These are phyloP conservation scores for Drepana arcuata DNA, from an alignment of 1,140 invertebrate genomes.

Conservation along the genomic window DNA sequence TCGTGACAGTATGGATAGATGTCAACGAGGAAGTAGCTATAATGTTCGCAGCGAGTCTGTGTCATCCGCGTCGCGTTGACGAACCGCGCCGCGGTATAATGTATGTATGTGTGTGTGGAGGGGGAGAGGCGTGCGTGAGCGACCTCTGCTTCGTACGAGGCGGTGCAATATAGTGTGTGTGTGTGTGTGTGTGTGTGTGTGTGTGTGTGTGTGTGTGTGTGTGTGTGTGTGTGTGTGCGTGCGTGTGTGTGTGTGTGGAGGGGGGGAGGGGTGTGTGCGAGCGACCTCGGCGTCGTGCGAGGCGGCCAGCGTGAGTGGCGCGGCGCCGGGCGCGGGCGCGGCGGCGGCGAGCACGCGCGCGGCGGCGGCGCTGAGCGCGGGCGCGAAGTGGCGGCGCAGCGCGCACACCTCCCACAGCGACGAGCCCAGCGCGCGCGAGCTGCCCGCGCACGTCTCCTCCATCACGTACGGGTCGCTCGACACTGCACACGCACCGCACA, in stretches of 20 bases:
- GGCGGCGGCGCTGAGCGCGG: slow-evolving; percentile 36
- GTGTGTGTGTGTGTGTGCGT: slow-evolving; percentile 1
- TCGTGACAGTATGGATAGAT: too few species aligned
- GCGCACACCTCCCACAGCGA: slow-evolving; percentile 93
- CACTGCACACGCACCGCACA: too few species aligned
- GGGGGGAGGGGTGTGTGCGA: slow-evolving; percentile 5
- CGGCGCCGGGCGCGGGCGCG: slow-evolving; percentile 14
- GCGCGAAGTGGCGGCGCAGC: slow-evolving; percentile 66
- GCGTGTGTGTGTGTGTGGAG: slow-evolving; percentile 4
- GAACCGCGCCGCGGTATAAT: too few species aligned
- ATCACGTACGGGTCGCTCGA: slow-evolving; percentile 86
- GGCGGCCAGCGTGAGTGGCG: slow-evolving; percentile 9
- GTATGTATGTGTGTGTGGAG: too few species aligned
- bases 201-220: too few species aligned
- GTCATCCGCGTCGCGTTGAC: too few species aligned
- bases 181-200: too few species aligned
- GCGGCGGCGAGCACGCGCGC: slow-evolving; percentile 24
- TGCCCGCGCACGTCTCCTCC: slow-evolving; percentile 83
- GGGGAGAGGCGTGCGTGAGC: too few species aligned
- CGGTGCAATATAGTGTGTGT: too few species aligned
- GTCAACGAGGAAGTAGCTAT: too few species aligned
- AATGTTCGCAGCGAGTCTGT: too few species aligned
- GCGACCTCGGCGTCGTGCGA: not conserved
- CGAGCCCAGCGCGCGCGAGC: slow-evolving; percentile 86
- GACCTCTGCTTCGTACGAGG: too few species aligned